These are phyloP conservation scores for Ornithoptera priamus DNA, from an alignment of 2,888 invertebrate species.

Conservation along the genomic window DNA sequence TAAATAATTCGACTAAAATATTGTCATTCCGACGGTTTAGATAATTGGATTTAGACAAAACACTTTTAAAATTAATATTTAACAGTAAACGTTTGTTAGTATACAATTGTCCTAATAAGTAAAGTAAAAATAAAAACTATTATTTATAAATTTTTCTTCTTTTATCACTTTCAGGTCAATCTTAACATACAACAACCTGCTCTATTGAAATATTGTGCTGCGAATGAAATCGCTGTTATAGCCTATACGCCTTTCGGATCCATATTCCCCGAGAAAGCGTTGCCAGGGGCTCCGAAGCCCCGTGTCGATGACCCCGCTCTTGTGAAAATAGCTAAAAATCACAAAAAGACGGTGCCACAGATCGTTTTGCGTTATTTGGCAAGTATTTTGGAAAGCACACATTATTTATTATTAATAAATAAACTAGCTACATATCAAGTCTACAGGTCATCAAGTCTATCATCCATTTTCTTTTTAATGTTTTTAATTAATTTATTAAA, in stretches of 20 bases:
- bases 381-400: constrained; percentile 32
- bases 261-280: constrained; percentile 63
- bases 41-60: not conserved
- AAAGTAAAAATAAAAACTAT: not conserved
- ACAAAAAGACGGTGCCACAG: constrained; percentile 84
- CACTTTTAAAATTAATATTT: not conserved
- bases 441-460: too few relatives aligned
- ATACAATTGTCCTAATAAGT: not conserved
- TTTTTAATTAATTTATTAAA: too few relatives aligned
- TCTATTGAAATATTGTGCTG: constrained; percentile 83
- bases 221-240: constrained; percentile 82
- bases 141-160: not conserved
- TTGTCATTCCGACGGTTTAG: not conserved
- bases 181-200: constrained; percentile 86
- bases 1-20: not conserved
- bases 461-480: too few relatives aligned
- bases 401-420: too few relatives aligned
- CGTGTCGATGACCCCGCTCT: constrained; percentile 77
- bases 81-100: not conserved
- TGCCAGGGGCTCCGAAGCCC: constrained; percentile 71
- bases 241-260: constrained; percentile 88
- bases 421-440: too few relatives aligned
- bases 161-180: constrained; percentile 59
- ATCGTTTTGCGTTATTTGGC: constrained; percentile 83
- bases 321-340: constrained; percentile 76